Conservation (phyloP, 2,113 vertebrate species). For the Ictalurus punctatus region DNA sequence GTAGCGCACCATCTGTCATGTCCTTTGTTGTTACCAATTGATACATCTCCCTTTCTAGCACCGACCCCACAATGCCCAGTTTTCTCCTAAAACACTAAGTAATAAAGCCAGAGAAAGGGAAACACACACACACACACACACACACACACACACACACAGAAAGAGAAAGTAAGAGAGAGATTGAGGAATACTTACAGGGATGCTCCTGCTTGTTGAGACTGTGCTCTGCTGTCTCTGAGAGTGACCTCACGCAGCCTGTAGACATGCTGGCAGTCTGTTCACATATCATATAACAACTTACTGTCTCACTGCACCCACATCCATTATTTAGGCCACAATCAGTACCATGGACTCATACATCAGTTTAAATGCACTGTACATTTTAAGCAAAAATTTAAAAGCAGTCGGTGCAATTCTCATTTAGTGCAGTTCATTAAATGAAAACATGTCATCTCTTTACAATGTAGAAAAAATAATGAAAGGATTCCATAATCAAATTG, state of each 20-base stretch:
- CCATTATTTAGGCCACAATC: slow-evolving; percentile 47
- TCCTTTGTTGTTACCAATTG: slow-evolving; percentile 24
- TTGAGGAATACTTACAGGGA: slow-evolving; percentile 62
- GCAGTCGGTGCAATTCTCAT: background rate
- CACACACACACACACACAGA: background rate
- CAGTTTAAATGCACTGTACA: slow-evolving; percentile 21
- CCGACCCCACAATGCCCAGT: background rate
- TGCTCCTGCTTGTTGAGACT: slow-evolving; percentile 74
- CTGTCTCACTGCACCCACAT: slow-evolving; percentile 31
- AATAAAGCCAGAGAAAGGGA: background rate
- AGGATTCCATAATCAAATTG: background rate
- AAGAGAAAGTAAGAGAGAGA: background rate
- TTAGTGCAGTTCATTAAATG: background rate
- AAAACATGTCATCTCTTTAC: background rate
- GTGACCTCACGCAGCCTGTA: slow-evolving; percentile 76
- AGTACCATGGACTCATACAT: slow-evolving; percentile 24
- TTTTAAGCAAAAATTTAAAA: background rate
- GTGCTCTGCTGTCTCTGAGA: slow-evolving; percentile 78
- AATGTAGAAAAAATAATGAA: background rate
- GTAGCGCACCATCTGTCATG: slow-evolving; percentile 43
- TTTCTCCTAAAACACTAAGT: background rate
- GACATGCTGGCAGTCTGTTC: slow-evolving; percentile 73
- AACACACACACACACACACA: background rate
- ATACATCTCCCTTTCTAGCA: background rate
- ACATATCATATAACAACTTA: slow-evolving; percentile 61